A percentile compares a stretch with the other conserved stretches of the same genome.
Conservation (phyloP, 2,888 invertebrate species). For the Lithosia quadra region DNA sequence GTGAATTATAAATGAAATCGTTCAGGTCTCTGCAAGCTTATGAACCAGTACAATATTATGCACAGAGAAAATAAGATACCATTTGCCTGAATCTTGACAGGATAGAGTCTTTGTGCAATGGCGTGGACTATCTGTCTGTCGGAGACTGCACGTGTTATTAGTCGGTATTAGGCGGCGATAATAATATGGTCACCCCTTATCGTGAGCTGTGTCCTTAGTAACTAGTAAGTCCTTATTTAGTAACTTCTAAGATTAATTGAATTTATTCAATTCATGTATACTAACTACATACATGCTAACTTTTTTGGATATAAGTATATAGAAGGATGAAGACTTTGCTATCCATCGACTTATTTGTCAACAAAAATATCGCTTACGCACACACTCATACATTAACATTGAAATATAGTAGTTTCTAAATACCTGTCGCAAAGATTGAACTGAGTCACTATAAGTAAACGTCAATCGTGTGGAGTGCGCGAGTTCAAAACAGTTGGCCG, state of each 20-base stretch:
- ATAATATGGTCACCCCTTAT: not conserved
- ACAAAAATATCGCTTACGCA: not conserved
- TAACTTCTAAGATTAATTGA: too few relatives aligned
- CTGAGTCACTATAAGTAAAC: conserved; percentile 47
- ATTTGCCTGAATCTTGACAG: not conserved
- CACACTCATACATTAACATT: conserved; percentile 8
- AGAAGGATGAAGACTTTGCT: not conserved
- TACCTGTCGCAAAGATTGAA: conserved; percentile 40
- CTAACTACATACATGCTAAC: too few relatives aligned
- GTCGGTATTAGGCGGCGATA: not conserved
- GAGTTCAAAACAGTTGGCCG: conserved; percentile 68
- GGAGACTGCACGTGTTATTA: not conserved
- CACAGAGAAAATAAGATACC: too few relatives aligned
- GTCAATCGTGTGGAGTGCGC: conserved; percentile 56
- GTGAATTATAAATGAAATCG: not conserved
- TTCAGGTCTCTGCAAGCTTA: not conserved
- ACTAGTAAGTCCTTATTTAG: too few relatives aligned
- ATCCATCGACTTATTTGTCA: not conserved
- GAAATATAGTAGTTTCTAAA: conserved; percentile 17
- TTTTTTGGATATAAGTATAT: not conserved
- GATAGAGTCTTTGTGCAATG: too few relatives aligned
- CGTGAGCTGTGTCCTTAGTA: not conserved
- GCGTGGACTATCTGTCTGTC: not conserved
- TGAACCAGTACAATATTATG: too few relatives aligned
- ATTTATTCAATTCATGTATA: too few relatives aligned